A percentile compares a stretch with the other conserved stretches of the same genome.
Evolutionary conservation across 2,797 vertebrate genomes (phyloP).

Genomic region (Numenius phaeopus): DNA sequence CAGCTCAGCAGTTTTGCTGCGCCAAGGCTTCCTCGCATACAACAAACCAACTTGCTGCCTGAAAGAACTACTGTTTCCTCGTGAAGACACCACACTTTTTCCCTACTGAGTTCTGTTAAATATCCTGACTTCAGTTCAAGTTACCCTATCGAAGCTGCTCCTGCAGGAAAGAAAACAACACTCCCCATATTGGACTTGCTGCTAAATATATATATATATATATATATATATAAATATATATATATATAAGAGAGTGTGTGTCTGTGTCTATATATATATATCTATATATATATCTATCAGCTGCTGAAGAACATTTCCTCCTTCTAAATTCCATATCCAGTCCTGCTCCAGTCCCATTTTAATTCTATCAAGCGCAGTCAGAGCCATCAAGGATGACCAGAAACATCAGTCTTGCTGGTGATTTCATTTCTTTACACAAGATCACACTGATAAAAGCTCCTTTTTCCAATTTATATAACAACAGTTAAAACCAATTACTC

Average conservation of each 20-base stretch:
- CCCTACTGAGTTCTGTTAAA: not conserved
- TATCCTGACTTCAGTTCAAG: not conserved
- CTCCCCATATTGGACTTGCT: not conserved
- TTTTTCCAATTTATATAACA: not conserved
- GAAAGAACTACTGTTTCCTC: not conserved
- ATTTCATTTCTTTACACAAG: not conserved
- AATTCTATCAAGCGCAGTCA: not conserved
- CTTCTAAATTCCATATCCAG: not conserved
- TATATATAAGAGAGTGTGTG: no score
- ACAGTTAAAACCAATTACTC: not conserved
- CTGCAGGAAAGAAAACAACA: not conserved
- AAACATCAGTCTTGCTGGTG: not conserved
- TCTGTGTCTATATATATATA: not conserved
- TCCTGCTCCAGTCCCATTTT: slow-evolving; percentile 8
- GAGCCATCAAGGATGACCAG: not conserved
- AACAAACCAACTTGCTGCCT: not conserved
- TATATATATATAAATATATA: not conserved
- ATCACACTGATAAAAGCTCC: not conserved
- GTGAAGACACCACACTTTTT: not conserved
- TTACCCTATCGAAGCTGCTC: slow-evolving; percentile 23
- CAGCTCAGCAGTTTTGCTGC: not conserved
- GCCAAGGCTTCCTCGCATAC: not conserved
- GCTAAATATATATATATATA: not conserved
- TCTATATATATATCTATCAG: not conserved
- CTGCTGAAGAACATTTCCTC: slow-evolving; percentile 34